These are phyloP conservation scores for Elaphurus davidianus DNA, from an alignment of 2,113 vertebrate species.

Conservation along the genomic window DNA sequence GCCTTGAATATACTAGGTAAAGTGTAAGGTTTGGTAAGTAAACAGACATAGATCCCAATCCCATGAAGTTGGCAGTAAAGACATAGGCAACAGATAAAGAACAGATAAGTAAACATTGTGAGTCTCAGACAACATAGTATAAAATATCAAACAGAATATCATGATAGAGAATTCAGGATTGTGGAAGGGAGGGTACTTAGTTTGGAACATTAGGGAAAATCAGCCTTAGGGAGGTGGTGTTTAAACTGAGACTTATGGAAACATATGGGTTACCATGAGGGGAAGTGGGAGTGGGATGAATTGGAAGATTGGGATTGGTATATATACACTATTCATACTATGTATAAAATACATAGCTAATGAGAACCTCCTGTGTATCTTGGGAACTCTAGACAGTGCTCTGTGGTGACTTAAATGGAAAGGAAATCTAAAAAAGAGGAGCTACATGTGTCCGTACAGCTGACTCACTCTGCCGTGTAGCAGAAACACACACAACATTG, in stretches of 20 bases:
- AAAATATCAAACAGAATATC: neutral
- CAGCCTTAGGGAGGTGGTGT: neutral
- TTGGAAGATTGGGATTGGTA: neutral
- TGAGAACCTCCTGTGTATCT: neutral
- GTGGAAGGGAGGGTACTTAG: accelerated
- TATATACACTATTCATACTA: neutral
- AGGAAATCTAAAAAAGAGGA: neutral
- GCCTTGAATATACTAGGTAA: neutral
- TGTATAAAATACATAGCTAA: neutral
- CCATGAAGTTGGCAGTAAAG: neutral
- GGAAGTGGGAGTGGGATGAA: neutral
- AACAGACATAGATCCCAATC: accelerated
- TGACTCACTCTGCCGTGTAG: neutral
- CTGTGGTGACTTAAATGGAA: neutral
- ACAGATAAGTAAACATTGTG: neutral
- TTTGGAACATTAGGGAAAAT: neutral
- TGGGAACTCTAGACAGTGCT: neutral
- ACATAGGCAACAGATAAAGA: neutral
- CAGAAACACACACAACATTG: neutral
- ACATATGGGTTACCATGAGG: neutral
- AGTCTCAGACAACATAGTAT: neutral
- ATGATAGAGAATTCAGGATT: neutral
- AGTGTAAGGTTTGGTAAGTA: neutral
- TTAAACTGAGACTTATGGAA: neutral
- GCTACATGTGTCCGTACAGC: neutral